Conservation (phyloP, 2,113 vertebrate genomes). For the Phrynosoma blainvillii region DNA sequence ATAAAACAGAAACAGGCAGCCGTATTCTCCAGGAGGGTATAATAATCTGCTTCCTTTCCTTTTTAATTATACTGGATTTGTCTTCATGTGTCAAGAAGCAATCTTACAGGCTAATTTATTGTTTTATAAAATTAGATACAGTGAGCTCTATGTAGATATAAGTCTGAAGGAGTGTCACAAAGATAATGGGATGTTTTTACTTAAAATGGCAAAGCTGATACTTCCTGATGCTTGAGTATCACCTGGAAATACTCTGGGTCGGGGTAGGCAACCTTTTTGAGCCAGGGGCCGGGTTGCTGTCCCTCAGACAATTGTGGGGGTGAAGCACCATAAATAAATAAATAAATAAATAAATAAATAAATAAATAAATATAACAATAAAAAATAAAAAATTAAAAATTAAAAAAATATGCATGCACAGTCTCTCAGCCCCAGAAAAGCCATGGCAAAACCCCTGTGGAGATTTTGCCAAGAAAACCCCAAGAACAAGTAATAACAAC, state of each 20-base stretch:
- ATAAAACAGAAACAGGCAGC: constrained; percentile 71
- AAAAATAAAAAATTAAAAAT: too few species aligned
- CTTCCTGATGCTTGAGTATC: background rate
- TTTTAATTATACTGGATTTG: constrained; percentile 69
- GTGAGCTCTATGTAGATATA: background rate
- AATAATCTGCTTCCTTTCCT: constrained; percentile 71
- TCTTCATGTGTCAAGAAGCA: constrained; percentile 63
- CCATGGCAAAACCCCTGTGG: too few species aligned
- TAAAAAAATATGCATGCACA: too few species aligned
- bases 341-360: too few species aligned
- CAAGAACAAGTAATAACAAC: too few species aligned
- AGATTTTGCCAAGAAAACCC: too few species aligned
- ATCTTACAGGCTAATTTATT: constrained; percentile 49
- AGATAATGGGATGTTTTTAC: background rate
- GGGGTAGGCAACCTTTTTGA: too few species aligned
- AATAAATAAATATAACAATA: too few species aligned
- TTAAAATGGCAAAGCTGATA: background rate
- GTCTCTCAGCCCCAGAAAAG: too few species aligned
- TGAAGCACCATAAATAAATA: too few species aligned
- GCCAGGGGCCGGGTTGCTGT: too few species aligned
- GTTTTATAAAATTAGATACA: constrained; percentile 48
- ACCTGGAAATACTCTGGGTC: background rate
- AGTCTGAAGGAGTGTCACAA: background rate
- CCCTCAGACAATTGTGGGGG: too few species aligned
- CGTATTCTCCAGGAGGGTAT: constrained; percentile 69